Evolutionary conservation across 2,113 vertebrate genomes (phyloP).

Genomic region (mouse (Mus musculus)): GRCm39 chr16:90614001-90614500

Average conservation of each 20-base stretch:
- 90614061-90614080: background rate
- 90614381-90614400: background rate
- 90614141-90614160: background rate
- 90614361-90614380: background rate
- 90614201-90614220: background rate
- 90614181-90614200: background rate
- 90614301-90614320: background rate
- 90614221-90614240: background rate
- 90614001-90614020: no score
- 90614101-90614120: background rate
- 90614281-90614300: background rate
- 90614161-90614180: background rate
- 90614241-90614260: constrained; percentile 49
- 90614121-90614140: background rate
- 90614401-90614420: background rate
- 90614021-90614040: background rate
- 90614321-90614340: constrained; percentile 1
- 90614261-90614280: background rate
- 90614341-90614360: background rate
- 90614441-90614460: background rate
- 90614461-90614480: background rate
- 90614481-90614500: background rate
- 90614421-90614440: background rate
- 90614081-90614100: background rate
- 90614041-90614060: background rate